Evolutionary conservation across 2,888 invertebrate species (phyloP).

Genomic region (Epinotia brunnichana): DNA sequence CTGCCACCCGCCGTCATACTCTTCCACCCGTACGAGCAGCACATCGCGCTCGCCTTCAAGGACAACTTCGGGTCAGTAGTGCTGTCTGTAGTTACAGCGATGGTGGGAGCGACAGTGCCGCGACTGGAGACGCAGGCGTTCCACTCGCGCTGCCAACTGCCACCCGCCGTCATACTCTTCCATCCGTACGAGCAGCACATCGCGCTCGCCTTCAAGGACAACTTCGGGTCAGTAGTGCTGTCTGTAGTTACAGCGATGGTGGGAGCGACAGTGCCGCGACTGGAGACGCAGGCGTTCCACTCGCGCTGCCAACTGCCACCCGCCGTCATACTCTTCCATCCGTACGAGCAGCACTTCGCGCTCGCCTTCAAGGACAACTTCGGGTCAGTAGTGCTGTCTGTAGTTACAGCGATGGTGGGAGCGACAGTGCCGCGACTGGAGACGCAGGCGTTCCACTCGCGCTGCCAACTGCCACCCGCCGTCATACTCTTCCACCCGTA

Average conservation of each 20-base stretch:
- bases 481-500: constrained; percentile 94
- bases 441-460: constrained; percentile 91
- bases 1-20: too few relatives aligned
- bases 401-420: constrained; percentile 54
- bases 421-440: constrained; percentile 87
- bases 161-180: constrained; percentile 91
- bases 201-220: constrained; percentile 93
- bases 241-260: constrained; percentile 54
- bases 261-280: constrained; percentile 80
- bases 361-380: constrained; percentile 94
- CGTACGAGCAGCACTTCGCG: constrained; percentile 94
- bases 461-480: constrained; percentile 90
- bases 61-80: too few relatives aligned
- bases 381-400: constrained; percentile 76
- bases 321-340: constrained; percentile 92
- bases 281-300: constrained; percentile 93
- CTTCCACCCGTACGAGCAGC: too few relatives aligned
- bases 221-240: constrained; percentile 80
- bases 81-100: constrained; percentile 49
- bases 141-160: constrained; percentile 90
- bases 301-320: constrained; percentile 91
- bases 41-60: too few relatives aligned
- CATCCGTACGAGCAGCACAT: constrained; percentile 96
- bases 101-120: constrained; percentile 72
- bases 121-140: constrained; percentile 93